Conservation (phyloP, 1,140 invertebrate genomes). For the Araneus ventricosus region DNA sequence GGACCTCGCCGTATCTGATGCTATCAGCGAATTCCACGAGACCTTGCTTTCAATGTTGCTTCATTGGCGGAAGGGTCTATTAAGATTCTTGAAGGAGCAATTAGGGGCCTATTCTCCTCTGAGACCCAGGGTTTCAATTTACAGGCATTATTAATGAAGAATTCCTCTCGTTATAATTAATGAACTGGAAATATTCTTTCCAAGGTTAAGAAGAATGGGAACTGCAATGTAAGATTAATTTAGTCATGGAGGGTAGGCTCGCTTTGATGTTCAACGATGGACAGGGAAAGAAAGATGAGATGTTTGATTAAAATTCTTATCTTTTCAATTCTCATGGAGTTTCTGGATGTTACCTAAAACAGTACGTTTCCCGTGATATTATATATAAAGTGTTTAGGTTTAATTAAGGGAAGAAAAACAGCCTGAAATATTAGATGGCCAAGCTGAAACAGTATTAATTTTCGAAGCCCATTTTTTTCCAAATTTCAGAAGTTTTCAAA, state of each 20-base stretch:
- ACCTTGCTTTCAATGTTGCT: constrained; percentile 14
- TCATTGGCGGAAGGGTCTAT: constrained; percentile 29
- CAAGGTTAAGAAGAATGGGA: background rate
- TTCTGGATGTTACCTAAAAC: too few relatives aligned
- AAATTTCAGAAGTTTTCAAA: too few relatives aligned
- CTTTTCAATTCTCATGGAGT: background rate
- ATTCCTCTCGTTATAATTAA: background rate
- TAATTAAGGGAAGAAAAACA: too few relatives aligned
- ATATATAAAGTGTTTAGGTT: too few relatives aligned
- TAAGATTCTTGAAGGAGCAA: constrained; percentile 30
- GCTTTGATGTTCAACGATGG: background rate
- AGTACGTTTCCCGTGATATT: too few relatives aligned
- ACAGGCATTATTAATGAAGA: background rate
- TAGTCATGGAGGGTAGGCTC: background rate
- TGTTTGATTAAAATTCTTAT: background rate
- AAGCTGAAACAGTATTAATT: too few relatives aligned
- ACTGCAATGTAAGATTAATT: background rate
- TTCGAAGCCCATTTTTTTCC: too few relatives aligned
- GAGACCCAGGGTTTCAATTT: constrained; percentile 9
- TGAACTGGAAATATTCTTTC: constrained; percentile 26
- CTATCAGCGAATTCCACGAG: constrained; percentile 32
- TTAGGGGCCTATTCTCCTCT: constrained; percentile 4
- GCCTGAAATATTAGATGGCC: too few relatives aligned
- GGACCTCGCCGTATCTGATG: background rate
- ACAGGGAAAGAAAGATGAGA: background rate